Conservation (phyloP, 2,113 vertebrate species). For the Forbesichthys agassizii region DNA sequence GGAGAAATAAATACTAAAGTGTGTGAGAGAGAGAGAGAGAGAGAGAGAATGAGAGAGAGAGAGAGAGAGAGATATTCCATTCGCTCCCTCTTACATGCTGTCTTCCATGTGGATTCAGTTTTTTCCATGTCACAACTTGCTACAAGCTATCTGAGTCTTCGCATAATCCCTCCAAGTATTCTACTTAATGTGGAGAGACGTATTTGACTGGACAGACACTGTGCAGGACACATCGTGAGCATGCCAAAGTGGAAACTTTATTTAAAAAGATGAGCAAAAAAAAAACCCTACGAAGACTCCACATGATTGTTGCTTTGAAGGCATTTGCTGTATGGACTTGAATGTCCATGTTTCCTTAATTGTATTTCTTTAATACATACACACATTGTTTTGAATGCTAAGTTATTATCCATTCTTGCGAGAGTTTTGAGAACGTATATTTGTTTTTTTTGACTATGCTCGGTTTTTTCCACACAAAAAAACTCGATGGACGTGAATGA, state of each 20-base stretch:
- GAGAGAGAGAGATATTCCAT: constrained; percentile 40
- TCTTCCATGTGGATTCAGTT: constrained; percentile 74
- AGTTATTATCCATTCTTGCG: constrained; percentile 62
- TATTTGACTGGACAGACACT: constrained; percentile 49
- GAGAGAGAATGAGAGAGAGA: not conserved
- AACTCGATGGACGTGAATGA: constrained; percentile 49
- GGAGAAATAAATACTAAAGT: not conserved
- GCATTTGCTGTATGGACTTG: constrained; percentile 58
- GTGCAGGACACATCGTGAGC: constrained; percentile 74
- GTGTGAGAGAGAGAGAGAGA: not conserved
- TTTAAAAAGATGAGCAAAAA: constrained; percentile 26
- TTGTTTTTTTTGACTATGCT: constrained; percentile 59
- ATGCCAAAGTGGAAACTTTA: constrained; percentile 76
- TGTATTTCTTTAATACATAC: constrained; percentile 68
- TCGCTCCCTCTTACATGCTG: constrained; percentile 70
- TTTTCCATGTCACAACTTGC: constrained; percentile 56
- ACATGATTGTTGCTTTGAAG: constrained; percentile 64
- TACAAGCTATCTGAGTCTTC: constrained; percentile 71
- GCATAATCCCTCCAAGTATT: constrained; percentile 24
- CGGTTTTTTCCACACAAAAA: constrained; percentile 35
- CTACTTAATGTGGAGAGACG: constrained; percentile 15
- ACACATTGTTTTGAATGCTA: constrained; percentile 73
- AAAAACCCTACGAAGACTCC: constrained; percentile 34
- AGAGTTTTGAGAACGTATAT: constrained; percentile 44
- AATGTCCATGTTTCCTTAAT: constrained; percentile 64